Evolutionary conservation across 2,113 vertebrate species (phyloP), one percentile per base, ranked within the genome.

Genomic region (Cochlearius cochlearius): DNA sequence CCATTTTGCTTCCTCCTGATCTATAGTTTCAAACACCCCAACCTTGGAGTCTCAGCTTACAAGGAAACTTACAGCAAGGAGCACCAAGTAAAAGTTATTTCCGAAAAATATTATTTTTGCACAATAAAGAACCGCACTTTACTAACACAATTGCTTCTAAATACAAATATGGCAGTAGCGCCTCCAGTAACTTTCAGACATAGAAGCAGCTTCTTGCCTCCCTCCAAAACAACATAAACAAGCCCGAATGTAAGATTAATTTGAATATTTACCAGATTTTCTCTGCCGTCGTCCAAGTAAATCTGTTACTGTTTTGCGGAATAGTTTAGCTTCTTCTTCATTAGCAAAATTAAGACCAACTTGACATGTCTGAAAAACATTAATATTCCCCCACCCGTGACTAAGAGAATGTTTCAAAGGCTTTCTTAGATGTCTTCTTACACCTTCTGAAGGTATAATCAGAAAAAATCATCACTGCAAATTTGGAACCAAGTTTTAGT

Each of bases 281-380:
- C 99, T 99, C 77, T 99, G 99, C 55, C 99, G 98, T 80, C 99
- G 98, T 96, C 98, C 98, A 96, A 99, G 98, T 92, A 99, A 98
- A 84, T 99, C 99, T 86, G 98, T 98, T 96, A 99, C 97, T 82
- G 98, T 98, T 94, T 98, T 98, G 96, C 99, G 97, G 97, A 99
- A 99, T 95, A 98, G 98, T 98, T 99, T 99, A 96, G 99, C 99
- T 97, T 99, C 99, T 98, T 99, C 99, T 98, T 99, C 99, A 82
- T 98, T 99, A 96, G 99, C 99, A 96, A 99, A 99, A 98, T 99
- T 99, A 98, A 99, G 98, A 96, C 99, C 99, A 90, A 99, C 97
- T 98, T 99, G 99, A 98, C 98, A 99, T 83, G 98, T 97, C 99
- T 99, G 96, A 96, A 98, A 96, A 97, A 95, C 79, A 97, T 92